Evolutionary conservation across 1,140 invertebrate genomes (phyloP).

Genomic region (Marisa cornuarietis): DNA sequence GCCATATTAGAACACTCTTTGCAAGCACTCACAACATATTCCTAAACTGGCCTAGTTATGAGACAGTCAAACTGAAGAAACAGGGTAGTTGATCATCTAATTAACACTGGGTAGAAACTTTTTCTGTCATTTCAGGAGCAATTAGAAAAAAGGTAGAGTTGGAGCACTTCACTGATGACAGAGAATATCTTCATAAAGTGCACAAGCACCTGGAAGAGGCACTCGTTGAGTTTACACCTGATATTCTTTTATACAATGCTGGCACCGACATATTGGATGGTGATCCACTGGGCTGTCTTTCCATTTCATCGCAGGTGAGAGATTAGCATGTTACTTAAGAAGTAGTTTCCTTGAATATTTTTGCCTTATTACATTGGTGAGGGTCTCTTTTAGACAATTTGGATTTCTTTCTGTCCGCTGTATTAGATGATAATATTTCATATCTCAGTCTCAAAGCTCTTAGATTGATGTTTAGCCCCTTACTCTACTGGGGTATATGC

Average conservation of each 20-base stretch:
- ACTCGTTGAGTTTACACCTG: slow-evolving; percentile 78
- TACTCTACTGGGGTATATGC: no score
- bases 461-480: no score
- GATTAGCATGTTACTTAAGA: not conserved
- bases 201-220: slow-evolving; percentile 73
- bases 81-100: no score
- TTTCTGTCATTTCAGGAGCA: slow-evolving; percentile 61
- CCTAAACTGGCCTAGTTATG: no score
- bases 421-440: no score
- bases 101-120: no score
- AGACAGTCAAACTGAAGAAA: no score
- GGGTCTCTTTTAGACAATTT: not conserved
- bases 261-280: slow-evolving; percentile 85
- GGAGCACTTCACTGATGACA: slow-evolving; percentile 73
- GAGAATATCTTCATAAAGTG: slow-evolving; percentile 77
- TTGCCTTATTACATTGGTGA: not conserved
- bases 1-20: no score
- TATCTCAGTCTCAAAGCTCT: no score
- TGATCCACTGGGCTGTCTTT: slow-evolving; percentile 79
- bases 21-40: no score
- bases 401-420: no score
- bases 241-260: slow-evolving; percentile 87
- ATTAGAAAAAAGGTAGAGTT: slow-evolving; percentile 81
- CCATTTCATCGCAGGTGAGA: slow-evolving; percentile 73
- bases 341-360: not conserved